Evolutionary conservation across 1,140 invertebrate genomes (phyloP).

Genomic region (Drosophila willistoni): DNA sequence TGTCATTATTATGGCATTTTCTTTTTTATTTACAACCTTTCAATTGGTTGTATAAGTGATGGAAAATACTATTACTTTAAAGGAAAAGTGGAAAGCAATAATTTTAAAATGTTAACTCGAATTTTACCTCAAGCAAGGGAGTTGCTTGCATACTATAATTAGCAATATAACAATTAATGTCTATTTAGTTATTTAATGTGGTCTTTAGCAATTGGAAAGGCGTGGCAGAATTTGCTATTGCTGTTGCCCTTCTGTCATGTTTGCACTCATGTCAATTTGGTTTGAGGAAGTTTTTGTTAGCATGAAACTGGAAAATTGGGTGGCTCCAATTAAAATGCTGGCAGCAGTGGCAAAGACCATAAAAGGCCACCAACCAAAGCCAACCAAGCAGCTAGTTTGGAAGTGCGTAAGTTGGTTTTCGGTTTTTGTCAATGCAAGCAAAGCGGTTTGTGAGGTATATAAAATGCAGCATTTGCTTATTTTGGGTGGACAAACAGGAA

Average conservation of each 20-base stretch:
- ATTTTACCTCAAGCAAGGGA: no score
- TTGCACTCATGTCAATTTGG: background rate
- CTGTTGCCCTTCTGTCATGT: background rate
- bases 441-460: conserved; percentile 5
- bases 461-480: conserved; percentile 20
- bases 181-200: no score
- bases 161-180: no score
- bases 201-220: no score
- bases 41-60: no score
- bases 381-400: background rate
- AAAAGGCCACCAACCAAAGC: conserved; percentile 1
- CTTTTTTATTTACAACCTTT: no score
- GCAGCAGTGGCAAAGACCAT: background rate
- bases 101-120: no score
- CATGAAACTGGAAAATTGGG: conserved; percentile 12
- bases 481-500: conserved; percentile 21
- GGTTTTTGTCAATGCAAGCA: conserved; percentile 6
- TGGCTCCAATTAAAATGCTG: conserved; percentile 19
- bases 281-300: background rate
- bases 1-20: no score
- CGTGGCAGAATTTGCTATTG: no score
- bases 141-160: no score
- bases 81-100: no score
- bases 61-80: no score
- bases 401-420: conserved; percentile 5